These are phyloP conservation scores for Sisor rabdophorus DNA, from an alignment of 2,113 vertebrate genomes.

Conservation along the genomic window DNA sequence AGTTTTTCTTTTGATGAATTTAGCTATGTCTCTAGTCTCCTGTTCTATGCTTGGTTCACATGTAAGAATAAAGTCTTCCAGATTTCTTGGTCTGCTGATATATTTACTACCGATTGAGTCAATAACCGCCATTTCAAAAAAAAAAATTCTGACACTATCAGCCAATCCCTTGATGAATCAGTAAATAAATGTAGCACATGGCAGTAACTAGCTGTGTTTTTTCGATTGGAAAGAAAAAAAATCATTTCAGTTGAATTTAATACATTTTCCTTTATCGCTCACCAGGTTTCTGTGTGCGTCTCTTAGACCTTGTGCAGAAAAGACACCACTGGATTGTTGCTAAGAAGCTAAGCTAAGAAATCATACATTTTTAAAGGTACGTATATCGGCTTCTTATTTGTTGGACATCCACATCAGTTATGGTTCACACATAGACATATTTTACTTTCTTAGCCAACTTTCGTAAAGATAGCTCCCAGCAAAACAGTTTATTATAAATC, in stretches of 20 bases:
- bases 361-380: conserved; percentile 18
- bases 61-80: conserved; percentile 1
- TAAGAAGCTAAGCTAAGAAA: background rate
- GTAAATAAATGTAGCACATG: background rate
- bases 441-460: background rate
- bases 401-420: background rate
- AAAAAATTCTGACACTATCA: no score
- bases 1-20: conserved; percentile 1
- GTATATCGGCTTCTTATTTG: background rate
- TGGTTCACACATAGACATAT: no score
- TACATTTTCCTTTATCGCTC: background rate
- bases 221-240: background rate
- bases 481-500: background rate
- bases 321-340: background rate
- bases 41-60: background rate
- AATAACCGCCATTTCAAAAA: background rate
- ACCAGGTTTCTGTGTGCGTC: conserved; percentile 4
- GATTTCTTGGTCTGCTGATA: conserved; percentile 9
- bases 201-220: background rate
- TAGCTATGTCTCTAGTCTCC: background rate
- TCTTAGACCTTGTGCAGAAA: conserved; percentile 8
- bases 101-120: conserved; percentile 15
- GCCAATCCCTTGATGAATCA: background rate
- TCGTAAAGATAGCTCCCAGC: no score
- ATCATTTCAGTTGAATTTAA: background rate